Conservation (phyloP, 1,140 invertebrate species). For the Dreissena rostriformis region DNA sequence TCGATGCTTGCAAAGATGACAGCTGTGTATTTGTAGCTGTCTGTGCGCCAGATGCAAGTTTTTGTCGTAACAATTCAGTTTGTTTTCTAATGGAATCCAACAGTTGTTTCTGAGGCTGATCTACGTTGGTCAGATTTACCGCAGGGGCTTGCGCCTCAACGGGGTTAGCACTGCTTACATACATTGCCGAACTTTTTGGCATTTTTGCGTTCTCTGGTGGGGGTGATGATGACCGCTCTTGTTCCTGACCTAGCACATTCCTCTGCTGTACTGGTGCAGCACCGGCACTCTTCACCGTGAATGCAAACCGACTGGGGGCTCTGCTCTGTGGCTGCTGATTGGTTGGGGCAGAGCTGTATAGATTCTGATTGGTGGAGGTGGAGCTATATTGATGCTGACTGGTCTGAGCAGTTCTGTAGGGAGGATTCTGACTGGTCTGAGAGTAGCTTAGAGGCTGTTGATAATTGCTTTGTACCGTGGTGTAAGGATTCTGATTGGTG, state of each 20-base stretch:
- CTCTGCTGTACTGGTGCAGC: background rate
- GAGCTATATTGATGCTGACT: too few species aligned
- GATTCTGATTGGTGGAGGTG: too few species aligned
- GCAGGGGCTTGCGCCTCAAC: background rate
- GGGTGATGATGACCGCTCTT: background rate
- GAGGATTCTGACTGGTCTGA: too few species aligned
- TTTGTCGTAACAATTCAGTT: constrained; percentile 44
- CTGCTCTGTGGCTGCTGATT: too few species aligned
- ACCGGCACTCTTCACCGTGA: background rate
- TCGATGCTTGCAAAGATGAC: background rate
- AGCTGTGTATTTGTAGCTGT: background rate
- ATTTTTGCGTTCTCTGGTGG: background rate
- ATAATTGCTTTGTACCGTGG: too few species aligned
- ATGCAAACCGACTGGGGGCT: background rate
- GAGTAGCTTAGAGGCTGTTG: background rate
- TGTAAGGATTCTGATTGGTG: too few species aligned
- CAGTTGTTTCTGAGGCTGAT: constrained; percentile 33
- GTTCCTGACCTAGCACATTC: background rate
- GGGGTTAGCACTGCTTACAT: background rate
- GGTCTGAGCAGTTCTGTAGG: too few species aligned
- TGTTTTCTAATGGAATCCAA: constrained; percentile 56
- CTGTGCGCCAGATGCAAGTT: constrained; percentile 11
- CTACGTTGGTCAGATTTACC: background rate
- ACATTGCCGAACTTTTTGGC: background rate
- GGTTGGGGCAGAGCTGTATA: too few species aligned